Base-by-base conservation (phyloP, 1,140 invertebrate species). In the Doryteuthis pealeii region DNA sequence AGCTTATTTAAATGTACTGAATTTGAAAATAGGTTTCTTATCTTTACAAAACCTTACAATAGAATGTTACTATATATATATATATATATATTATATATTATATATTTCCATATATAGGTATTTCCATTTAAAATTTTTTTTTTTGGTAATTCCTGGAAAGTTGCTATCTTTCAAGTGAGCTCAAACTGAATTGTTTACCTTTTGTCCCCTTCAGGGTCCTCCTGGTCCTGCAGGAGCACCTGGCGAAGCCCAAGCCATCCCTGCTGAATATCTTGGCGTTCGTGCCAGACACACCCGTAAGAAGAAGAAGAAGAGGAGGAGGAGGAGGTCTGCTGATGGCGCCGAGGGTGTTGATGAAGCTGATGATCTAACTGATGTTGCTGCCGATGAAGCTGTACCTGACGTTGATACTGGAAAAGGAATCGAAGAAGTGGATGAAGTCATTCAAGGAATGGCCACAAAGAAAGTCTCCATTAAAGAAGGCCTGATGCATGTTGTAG, bases 191-290 rank as follows among this genome's bases (percentile, higher is more conserved):
- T 40, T 40, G 10, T 40, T 3, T 40, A 5, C 10, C 54, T 62
- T 8, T 71, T 74, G 33, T 68, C 68, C 15, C 45, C 32, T 67
- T 28, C 45, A 81, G 82, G 93, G 92, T 54, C 89, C 91, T 1
- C 90, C 92, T 3, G 94, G 94, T 14, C 91, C 92, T 6, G 91
- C 94, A 5, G 94, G 94, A 28, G 91, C 92, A 22, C 92, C 94
- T 5, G 93, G 93, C 10, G 93, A 94, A 76, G 90, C 92, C 73
- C 92, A 93, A 0, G 88, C 93, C 67, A 86, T 95, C 77, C 93
- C 93, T 22, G 90, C 92, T 1, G 93, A 94, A 80, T 82, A 94
- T 1, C 87, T 94, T 1, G 76, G 77, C 14, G 43, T 91, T 91
- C 82, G 89, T 85, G 76, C 79, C 75, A 73, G 71, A 65, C 62